Percentiles rank a stretch among this genome's conserved stretches.
Evolutionary conservation across 2,888 invertebrate genomes (phyloP).

Genomic region (Brachycybe producta): DNA sequence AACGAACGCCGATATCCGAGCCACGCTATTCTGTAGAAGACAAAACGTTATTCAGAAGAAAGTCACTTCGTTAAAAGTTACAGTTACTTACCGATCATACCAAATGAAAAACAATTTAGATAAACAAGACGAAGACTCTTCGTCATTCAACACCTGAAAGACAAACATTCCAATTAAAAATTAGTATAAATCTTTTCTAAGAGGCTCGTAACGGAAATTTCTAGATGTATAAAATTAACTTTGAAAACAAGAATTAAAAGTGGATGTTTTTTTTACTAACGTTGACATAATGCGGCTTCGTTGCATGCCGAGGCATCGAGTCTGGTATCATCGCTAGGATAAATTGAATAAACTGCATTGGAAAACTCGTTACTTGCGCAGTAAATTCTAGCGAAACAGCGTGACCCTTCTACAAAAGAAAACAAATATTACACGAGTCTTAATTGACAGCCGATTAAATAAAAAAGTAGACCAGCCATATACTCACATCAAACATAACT

Average conservation of each 20-base stretch:
- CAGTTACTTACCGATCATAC: conserved; percentile 4
- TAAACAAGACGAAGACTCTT: not conserved
- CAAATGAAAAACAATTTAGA: conserved; percentile 1
- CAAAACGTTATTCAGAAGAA: not conserved
- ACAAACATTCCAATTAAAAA: not conserved
- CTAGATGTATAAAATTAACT: too few relatives aligned
- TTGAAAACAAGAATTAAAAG: too few relatives aligned
- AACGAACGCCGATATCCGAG: conserved; percentile 2
- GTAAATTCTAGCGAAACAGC: not conserved
- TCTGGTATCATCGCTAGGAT: conserved; percentile 6
- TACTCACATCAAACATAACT: too few relatives aligned
- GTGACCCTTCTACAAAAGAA: not conserved
- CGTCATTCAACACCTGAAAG: not conserved
- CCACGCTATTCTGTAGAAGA: conserved; percentile 4
- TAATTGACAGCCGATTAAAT: too few relatives aligned
- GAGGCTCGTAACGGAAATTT: too few relatives aligned
- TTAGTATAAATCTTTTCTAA: not conserved
- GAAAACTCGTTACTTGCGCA: conserved; percentile 1
- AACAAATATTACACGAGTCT: not conserved
- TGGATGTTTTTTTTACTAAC: too few relatives aligned
- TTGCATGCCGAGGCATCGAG: too few relatives aligned
- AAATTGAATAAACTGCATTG: conserved; percentile 2
- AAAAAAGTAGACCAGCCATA: too few relatives aligned
- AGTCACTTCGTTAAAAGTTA: not conserved
- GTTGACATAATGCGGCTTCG: too few relatives aligned